Percentiles rank a stretch among this genome's conserved stretches.
Conservation (phyloP, 2,113 vertebrate genomes). For the Daboia siamensis region DNA sequence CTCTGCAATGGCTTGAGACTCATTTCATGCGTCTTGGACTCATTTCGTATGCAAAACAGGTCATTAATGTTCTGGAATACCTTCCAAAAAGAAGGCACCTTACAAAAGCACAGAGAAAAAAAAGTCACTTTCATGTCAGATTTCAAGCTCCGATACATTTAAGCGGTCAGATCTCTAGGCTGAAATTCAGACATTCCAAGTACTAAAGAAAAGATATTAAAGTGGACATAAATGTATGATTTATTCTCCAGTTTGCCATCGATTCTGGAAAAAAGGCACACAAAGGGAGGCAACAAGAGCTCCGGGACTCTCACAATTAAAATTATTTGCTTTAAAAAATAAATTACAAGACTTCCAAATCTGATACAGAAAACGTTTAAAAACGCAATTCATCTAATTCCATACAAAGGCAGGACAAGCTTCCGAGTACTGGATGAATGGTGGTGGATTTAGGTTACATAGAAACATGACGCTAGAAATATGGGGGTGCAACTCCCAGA, state of each 20-base stretch:
- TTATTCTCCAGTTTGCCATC: background rate
- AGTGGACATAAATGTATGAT: background rate
- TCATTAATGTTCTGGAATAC: background rate
- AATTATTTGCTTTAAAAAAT: slow-evolving; percentile 53
- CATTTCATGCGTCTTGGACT: background rate
- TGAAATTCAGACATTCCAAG: background rate
- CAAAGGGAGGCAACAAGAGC: background rate
- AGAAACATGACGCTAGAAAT: background rate
- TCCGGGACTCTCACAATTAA: slow-evolving; percentile 35
- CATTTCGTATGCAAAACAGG: background rate
- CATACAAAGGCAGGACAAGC: slow-evolving; percentile 62
- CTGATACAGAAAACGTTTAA: slow-evolving; percentile 56
- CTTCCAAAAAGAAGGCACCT: background rate
- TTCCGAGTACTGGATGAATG: slow-evolving; percentile 57
- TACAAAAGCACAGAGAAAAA: background rate
- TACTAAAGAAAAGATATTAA: background rate
- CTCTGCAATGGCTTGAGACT: background rate
- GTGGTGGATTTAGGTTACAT: slow-evolving; percentile 23
- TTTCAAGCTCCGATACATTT: background rate
- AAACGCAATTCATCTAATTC: slow-evolving; percentile 62
- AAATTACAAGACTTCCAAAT: slow-evolving; percentile 65
- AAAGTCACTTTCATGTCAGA: background rate
- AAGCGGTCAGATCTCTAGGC: background rate
- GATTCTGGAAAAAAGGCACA: background rate
- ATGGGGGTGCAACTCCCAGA: background rate